Evolutionary conservation across 2,888 invertebrate genomes (phyloP).

Genomic region (Podabrus alpinus): DNA sequence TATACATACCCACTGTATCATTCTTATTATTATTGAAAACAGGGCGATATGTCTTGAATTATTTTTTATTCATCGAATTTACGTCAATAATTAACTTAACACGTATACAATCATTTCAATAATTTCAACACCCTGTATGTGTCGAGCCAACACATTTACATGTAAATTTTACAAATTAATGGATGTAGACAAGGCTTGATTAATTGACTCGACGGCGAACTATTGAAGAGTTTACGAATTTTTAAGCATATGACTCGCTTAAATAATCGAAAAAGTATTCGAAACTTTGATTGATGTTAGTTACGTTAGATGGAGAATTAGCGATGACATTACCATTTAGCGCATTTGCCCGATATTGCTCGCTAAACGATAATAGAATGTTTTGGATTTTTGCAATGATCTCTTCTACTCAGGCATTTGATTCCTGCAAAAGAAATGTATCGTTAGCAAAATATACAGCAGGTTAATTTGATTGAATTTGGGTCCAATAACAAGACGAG

Average conservation of each 20-base stretch:
- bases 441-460: not conserved
- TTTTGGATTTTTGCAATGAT: slow-evolving; percentile 83
- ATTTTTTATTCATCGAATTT: not conserved
- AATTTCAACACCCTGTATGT: slow-evolving; percentile 18
- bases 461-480: too few relatives aligned
- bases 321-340: slow-evolving; percentile 55
- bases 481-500: too few relatives aligned
- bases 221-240: slow-evolving; percentile 26
- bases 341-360: slow-evolving; percentile 62
- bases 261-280: slow-evolving; percentile 67
- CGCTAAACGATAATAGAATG: slow-evolving; percentile 75
- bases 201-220: slow-evolving; percentile 30
- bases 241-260: slow-evolving; percentile 69
- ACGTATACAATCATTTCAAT: not conserved
- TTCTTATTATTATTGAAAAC: slow-evolving; percentile 15
- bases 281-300: slow-evolving; percentile 61
- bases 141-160: slow-evolving; percentile 10
- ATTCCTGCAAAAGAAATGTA: slow-evolving; percentile 66
- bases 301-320: slow-evolving; percentile 41
- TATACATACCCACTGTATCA: slow-evolving; percentile 3
- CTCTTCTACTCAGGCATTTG: slow-evolving; percentile 89
- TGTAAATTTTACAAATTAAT: slow-evolving; percentile 13
- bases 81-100: not conserved
- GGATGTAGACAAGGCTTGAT: slow-evolving; percentile 25
- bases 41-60: slow-evolving; percentile 10